Base-by-base conservation (phyloP, 2,888 invertebrate genomes). In the Smittia sp. region DNA sequence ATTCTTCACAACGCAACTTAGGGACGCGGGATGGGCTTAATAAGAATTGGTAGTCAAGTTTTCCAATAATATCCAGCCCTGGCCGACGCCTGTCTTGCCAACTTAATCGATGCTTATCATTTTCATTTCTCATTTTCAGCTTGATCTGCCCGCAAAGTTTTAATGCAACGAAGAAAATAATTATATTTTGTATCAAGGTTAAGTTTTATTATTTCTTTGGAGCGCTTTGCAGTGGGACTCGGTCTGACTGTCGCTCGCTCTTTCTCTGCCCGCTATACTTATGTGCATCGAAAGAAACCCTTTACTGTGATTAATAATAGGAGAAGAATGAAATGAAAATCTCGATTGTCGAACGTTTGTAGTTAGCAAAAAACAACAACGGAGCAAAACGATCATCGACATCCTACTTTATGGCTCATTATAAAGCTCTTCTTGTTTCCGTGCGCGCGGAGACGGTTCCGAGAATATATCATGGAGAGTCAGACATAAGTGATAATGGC, bases 121-220 rank as follows among this genome's bases (percentile, higher is more conserved):
- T 70, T 70, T 18, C 25, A 54, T 70, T 39, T 70, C 32, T 62
- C 62, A 46, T 46, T 72, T 72, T 62, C 38, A 38, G 38, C 27
- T 62, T 58, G 20, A 72, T 27, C 13, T 69, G 46, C 6, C n/a
- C 41, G 63, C 63, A 13, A 25, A 25, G 20, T 38, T 15, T 66
- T 66, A 38, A 32, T 32, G 66, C 27, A 66, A 18, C 41, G 32
- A 39, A 15, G 11, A 70, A 54, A 70, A 70, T 70, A 70, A 70
- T 70, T 70, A 70, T 70, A 70, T 72, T 72, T 72, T 72, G 72
- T 72, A 72, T 72, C 72, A 72, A 72, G 72, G 72, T 72, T 72
- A 39, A 32, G 27, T 38, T 54, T 69, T 22, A 58, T 58, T 58
- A 58, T 58, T 58, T 18, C 18, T 58, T 13, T 15, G 25, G 7